Evolutionary conservation across 2,888 invertebrate genomes (phyloP).

Genomic region (Euplexia lucipara): DNA sequence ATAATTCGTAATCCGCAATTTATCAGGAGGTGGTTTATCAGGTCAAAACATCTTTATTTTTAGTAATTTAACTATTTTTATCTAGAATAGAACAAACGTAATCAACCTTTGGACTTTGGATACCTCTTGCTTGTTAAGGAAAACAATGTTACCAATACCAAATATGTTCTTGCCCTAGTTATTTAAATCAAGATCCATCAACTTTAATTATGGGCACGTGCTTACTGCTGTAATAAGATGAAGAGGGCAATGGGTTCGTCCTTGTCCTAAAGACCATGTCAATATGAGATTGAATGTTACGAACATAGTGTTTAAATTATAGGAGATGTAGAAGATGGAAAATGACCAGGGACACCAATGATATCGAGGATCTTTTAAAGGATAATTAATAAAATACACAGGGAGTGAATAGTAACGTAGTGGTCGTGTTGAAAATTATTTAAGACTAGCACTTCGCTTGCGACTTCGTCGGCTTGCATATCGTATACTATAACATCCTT

Average conservation of each 20-base stretch:
- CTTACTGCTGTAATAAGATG: conserved; percentile 28
- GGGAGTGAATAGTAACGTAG: too few relatives aligned
- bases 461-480: too few relatives aligned
- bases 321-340: too few relatives aligned
- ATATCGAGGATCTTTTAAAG: too few relatives aligned
- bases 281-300: not conserved
- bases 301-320: not conserved
- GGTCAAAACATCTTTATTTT: not conserved
- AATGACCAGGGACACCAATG: too few relatives aligned
- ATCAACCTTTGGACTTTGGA: conserved; percentile 30
- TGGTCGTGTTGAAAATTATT: too few relatives aligned
- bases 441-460: too few relatives aligned
- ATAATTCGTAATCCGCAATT: conserved; percentile 11
- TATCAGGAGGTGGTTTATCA: not conserved
- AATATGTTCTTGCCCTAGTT: conserved; percentile 43
- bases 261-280: conserved; percentile 38
- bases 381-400: too few relatives aligned
- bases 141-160: conserved; percentile 31
- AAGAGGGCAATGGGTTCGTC: conserved; percentile 42
- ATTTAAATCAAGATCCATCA: conserved; percentile 56
- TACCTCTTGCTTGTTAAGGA: conserved; percentile 37
- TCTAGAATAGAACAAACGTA: not conserved
- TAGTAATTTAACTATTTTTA: not conserved
- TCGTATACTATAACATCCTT: too few relatives aligned
- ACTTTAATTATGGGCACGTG: conserved; percentile 37